Evolutionary conservation across 2,888 invertebrate genomes (phyloP).

Genomic region (Meloe dianella): DNA sequence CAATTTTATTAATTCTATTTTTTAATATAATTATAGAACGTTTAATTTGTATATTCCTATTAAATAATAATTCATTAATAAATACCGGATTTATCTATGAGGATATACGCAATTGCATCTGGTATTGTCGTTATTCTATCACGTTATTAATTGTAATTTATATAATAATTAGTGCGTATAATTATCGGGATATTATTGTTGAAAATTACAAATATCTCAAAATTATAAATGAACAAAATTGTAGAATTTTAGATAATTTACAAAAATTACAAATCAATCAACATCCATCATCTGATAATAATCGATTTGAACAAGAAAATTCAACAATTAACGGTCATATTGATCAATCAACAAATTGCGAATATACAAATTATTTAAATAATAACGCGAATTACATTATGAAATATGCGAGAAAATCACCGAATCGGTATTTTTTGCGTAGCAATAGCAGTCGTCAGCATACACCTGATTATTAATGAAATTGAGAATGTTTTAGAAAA

Average conservation of each 20-base stretch:
- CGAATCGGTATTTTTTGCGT: neutral
- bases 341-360: neutral
- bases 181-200: constrained; percentile 57
- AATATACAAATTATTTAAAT: neutral
- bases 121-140: constrained; percentile 59
- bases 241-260: constrained; percentile 40
- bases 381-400: neutral
- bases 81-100: constrained; percentile 52
- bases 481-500: too few relatives aligned
- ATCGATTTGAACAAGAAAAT: neutral
- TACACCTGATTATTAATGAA: neutral
- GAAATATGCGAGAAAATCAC: neutral
- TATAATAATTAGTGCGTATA: constrained; percentile 52
- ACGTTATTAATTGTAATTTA: constrained; percentile 50
- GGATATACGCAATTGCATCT: constrained; percentile 57
- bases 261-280: constrained; percentile 21
- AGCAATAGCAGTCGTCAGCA: neutral
- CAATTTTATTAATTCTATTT: constrained; percentile 63
- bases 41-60: constrained; percentile 46
- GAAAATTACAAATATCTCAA: constrained; percentile 59
- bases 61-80: constrained; percentile 31
- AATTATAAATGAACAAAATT: constrained; percentile 58
- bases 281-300: neutral
- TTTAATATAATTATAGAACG: constrained; percentile 62
- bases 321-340: neutral